Conservation (phyloP, 1,140 invertebrate species). For the Heterodera schachtii region DNA sequence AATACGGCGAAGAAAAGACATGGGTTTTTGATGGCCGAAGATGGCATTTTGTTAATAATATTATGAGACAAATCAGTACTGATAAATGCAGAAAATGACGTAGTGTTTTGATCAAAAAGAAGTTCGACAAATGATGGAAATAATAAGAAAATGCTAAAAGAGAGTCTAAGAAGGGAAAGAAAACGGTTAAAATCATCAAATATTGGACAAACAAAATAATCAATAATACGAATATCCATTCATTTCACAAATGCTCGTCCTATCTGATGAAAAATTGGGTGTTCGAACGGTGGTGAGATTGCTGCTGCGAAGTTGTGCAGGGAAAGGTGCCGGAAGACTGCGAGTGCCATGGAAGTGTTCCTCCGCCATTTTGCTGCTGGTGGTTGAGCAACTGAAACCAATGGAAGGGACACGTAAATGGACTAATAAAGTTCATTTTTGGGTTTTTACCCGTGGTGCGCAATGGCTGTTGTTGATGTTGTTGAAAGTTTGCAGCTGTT, state of each 20-base stretch:
- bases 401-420: too few relatives aligned
- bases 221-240: too few relatives aligned
- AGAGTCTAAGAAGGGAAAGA: too few relatives aligned
- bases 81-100: too few relatives aligned
- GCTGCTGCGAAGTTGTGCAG: background rate
- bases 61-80: background rate
- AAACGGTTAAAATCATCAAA: too few relatives aligned
- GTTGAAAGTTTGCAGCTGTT: background rate
- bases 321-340: background rate
- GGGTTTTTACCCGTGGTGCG: background rate
- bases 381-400: too few relatives aligned
- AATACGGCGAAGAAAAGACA: background rate
- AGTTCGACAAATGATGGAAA: too few relatives aligned
- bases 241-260: background rate
- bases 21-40: background rate
- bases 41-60: background rate
- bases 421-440: too few relatives aligned
- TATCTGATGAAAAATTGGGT: constrained; percentile 13
- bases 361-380: too few relatives aligned
- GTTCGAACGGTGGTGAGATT: background rate
- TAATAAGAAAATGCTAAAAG: too few relatives aligned
- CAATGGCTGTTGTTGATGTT: background rate
- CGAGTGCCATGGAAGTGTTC: background rate
- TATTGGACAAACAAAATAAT: too few relatives aligned
- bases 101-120: too few relatives aligned